Percentiles rank a stretch among this genome's conserved stretches.
Conservation (phyloP, 2,113 vertebrate species). For the Bubo bubo region DNA sequence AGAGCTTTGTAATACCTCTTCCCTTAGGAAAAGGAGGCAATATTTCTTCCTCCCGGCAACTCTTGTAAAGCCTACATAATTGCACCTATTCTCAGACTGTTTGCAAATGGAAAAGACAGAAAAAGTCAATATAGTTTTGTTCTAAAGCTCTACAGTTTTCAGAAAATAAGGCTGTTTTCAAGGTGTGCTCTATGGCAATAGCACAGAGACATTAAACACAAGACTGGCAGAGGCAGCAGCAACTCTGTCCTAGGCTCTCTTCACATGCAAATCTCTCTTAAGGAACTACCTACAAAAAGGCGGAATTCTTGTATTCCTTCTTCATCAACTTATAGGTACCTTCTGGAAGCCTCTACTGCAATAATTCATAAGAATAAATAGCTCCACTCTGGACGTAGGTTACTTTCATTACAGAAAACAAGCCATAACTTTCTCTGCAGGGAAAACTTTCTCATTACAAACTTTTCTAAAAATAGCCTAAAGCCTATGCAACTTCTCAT, state of each 20-base stretch:
- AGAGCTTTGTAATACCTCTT: neutral
- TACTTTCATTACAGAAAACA: neutral
- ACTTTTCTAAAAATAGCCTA: neutral
- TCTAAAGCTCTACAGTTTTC: neutral
- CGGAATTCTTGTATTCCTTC: neutral
- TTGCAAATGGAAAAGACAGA: neutral
- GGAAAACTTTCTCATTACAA: neutral
- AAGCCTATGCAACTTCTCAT: neutral
- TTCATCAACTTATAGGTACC: neutral
- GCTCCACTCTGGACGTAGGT: neutral
- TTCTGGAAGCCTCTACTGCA: neutral
- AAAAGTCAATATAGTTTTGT: neutral
- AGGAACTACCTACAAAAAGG: neutral
- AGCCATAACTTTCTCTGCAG: neutral
- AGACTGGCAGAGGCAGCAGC: neutral
- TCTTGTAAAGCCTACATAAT: neutral
- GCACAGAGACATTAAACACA: rapidly evolving
- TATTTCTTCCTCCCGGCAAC: neutral
- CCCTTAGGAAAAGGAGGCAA: neutral
- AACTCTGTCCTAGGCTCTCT: neutral
- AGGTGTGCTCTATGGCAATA: neutral
- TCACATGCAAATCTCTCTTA: neutral
- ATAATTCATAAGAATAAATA: neutral
- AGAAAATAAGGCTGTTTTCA: neutral
- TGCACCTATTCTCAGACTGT: neutral